phyloP scores from a whole-genome alignment of 2,888 invertebrate species.

The Pelosia muscerda region DNA sequence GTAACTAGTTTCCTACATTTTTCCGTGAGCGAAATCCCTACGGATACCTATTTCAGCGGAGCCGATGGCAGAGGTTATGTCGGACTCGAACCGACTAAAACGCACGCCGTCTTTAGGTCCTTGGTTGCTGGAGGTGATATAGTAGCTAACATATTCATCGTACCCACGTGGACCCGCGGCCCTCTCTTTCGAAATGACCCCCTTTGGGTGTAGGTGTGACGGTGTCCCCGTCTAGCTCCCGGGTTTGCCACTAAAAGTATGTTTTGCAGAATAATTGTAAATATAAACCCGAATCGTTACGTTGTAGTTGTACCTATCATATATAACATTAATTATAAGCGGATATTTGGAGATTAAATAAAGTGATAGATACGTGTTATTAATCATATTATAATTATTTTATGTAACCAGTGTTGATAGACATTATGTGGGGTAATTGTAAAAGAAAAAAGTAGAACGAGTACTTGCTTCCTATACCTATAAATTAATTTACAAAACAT shows the following conservation, averaged over 20 bases:
- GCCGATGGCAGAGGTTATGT: too few relatives aligned
- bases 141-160: too few relatives aligned
- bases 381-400: neutral
- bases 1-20: neutral
- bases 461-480: neutral
- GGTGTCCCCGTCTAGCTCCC: too few relatives aligned
- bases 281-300: slow-evolving; percentile 8
- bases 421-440: neutral
- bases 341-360: slow-evolving; percentile 18
- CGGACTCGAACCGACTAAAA: too few relatives aligned
- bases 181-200: too few relatives aligned
- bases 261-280: slow-evolving; percentile 7
- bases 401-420: neutral
- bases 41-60: too few relatives aligned
- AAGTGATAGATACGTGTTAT: slow-evolving; percentile 13
- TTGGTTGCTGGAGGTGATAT: too few relatives aligned
- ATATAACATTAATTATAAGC: slow-evolving; percentile 14
- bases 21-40: too few relatives aligned
- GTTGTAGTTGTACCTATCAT: neutral
- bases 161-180: too few relatives aligned
- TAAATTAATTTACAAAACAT: neutral
- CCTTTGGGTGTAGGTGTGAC: too few relatives aligned
- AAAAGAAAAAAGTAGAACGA: neutral
- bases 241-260: neutral
- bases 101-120: too few relatives aligned